phyloP scores from a whole-genome alignment of 2,888 invertebrate species.

The Leptinotarsa juncta region DNA sequence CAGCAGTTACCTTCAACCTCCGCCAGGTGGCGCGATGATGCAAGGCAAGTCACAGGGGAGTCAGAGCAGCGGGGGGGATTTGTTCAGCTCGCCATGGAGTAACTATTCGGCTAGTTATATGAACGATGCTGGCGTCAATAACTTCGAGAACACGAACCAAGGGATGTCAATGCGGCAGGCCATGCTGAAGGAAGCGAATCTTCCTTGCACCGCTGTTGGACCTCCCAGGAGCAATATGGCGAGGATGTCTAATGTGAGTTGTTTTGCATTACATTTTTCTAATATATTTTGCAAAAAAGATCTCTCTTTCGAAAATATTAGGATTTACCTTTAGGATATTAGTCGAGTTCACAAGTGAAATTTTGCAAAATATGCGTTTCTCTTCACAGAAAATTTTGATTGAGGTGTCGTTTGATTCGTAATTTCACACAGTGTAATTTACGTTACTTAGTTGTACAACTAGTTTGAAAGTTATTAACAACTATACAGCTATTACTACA shows the following conservation, averaged over 20 bases:
- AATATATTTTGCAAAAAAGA: too few relatives aligned
- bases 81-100: slow-evolving; percentile 56
- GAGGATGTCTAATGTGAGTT: slow-evolving; percentile 43
- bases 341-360: too few relatives aligned
- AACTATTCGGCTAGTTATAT: slow-evolving; percentile 38
- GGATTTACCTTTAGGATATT: too few relatives aligned
- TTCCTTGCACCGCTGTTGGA: slow-evolving; percentile 43
- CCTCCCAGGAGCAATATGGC: slow-evolving; percentile 34
- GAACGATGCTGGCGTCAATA: slow-evolving; percentile 29
- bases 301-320: too few relatives aligned
- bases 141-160: slow-evolving; percentile 36
- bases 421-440: too few relatives aligned
- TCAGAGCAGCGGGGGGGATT: slow-evolving; percentile 47
- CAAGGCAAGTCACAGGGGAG: slow-evolving; percentile 29
- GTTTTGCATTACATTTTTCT: not conserved
- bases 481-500: too few relatives aligned
- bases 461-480: too few relatives aligned
- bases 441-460: too few relatives aligned
- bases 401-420: too few relatives aligned
- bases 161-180: slow-evolving; percentile 62
- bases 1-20: slow-evolving; percentile 27
- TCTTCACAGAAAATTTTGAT: too few relatives aligned
- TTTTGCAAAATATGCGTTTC: too few relatives aligned
- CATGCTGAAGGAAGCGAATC: slow-evolving; percentile 63
- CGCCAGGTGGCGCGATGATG: slow-evolving; percentile 29